Percentiles rank a stretch among this genome's conserved stretches.
These are phyloP conservation scores for Myotis davidii DNA, from an alignment of 2,113 vertebrate genomes.

Conservation along the genomic window DNA sequence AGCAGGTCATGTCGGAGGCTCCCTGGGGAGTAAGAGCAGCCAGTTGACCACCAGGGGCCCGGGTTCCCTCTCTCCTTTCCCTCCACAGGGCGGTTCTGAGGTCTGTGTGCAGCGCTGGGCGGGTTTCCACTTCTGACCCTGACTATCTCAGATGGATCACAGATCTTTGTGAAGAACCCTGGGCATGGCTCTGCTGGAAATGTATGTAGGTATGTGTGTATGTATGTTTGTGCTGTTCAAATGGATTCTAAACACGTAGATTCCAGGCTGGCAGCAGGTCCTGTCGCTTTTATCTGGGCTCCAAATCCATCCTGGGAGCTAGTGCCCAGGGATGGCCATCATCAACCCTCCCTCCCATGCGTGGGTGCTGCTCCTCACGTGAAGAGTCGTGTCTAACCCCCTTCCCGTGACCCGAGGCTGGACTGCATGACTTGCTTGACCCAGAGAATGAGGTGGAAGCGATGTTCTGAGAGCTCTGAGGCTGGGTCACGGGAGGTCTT, in stretches of 20 bases:
- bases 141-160: not conserved
- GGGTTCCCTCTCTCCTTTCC: no score
- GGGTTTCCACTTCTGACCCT: not conserved
- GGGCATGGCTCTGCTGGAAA: not conserved
- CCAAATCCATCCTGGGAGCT: not conserved
- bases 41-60: rapidly evolving
- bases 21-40: not conserved
- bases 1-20: no score
- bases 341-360: not conserved
- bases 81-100: not conserved
- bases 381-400: not conserved
- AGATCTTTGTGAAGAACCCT: not conserved
- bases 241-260: not conserved
- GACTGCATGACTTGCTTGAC: not conserved
- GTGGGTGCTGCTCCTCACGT: rapidly evolving
- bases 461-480: no score
- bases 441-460: not conserved
- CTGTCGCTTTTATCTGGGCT: no score
- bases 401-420: not conserved
- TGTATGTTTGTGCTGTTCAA: not conserved
- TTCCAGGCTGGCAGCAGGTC: not conserved
- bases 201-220: not conserved
- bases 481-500: not conserved
- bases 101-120: not conserved
- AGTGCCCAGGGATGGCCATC: rapidly evolving